A percentile compares a stretch with the other conserved stretches of the same genome.
phyloP scores from a whole-genome alignment of 2,888 invertebrate species.

The Glyphotaelius pellucidus region DNA sequence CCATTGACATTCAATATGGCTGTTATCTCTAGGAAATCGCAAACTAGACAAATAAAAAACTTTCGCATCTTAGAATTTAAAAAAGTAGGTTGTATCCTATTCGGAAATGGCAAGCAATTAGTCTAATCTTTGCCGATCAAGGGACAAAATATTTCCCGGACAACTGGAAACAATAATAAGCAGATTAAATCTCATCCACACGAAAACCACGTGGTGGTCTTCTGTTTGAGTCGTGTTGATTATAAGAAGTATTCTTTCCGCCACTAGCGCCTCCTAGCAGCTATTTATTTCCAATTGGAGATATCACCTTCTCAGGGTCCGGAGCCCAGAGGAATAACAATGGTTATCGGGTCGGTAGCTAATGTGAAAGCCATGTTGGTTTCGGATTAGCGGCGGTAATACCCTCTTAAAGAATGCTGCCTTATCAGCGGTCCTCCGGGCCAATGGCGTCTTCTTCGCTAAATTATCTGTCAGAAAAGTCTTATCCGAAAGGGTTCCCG shows the following conservation, averaged over 20 bases:
- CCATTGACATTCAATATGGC: conserved; percentile 8
- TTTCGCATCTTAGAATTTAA: not conserved
- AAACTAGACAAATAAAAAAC: not conserved
- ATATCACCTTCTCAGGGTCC: conserved; percentile 12
- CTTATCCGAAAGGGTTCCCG: conserved; percentile 50
- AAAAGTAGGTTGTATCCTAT: not conserved
- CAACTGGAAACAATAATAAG: not conserved
- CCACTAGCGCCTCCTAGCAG: not conserved
- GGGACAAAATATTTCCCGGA: not conserved
- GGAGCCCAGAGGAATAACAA: not conserved
- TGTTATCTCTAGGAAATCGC: not conserved
- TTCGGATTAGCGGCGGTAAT: conserved; percentile 65
- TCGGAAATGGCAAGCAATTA: not conserved
- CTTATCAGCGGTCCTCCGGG: conserved; percentile 60
- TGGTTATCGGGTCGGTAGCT: conserved; percentile 62
- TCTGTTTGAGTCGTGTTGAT: not conserved
- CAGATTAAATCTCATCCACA: not conserved
- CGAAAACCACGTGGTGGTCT: conserved; percentile 1
- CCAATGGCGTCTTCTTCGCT: conserved; percentile 46
- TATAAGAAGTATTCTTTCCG: not conserved
- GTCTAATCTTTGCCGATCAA: not conserved
- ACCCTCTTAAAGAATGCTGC: conserved; percentile 62
- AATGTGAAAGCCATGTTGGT: conserved; percentile 66
- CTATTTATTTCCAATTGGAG: conserved; percentile 35
- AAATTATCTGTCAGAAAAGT: conserved; percentile 58